Conservation (phyloP, 1,140 invertebrate genomes). For the Diploscapter pachys region DNA sequence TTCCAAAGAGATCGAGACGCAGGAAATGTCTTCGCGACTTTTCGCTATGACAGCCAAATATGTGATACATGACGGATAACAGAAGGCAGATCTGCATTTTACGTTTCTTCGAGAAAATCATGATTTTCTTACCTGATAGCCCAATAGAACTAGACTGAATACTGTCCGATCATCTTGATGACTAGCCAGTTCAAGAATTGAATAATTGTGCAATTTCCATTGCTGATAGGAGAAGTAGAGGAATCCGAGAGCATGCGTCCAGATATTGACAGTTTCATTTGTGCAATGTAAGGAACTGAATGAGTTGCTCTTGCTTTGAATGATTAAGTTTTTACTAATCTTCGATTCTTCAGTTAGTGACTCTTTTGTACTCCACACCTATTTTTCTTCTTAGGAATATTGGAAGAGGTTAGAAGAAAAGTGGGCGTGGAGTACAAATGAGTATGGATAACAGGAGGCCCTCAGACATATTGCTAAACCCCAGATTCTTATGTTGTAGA, state of each 20-base stretch:
- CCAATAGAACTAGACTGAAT: slow-evolving; percentile 75
- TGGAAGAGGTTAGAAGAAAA: neutral
- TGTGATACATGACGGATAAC: slow-evolving; percentile 84
- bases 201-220: slow-evolving; percentile 73
- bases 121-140: slow-evolving; percentile 72
- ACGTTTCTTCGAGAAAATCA: slow-evolving; percentile 9
- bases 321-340: neutral
- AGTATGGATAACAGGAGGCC: neutral
- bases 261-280: slow-evolving; percentile 94
- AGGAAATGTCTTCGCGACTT: slow-evolving; percentile 80
- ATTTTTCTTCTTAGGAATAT: neutral
- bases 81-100: slow-evolving; percentile 81
- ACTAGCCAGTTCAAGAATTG: slow-evolving; percentile 57
- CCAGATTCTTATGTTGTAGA: too few species aligned
- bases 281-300: slow-evolving; percentile 87
- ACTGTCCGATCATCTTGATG: slow-evolving; percentile 73
- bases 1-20: slow-evolving; percentile 85
- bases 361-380: neutral
- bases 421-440: neutral
- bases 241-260: slow-evolving; percentile 90
- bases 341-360: neutral
- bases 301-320: neutral
- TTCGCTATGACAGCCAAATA: slow-evolving; percentile 85
- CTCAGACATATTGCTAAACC: neutral
- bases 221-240: slow-evolving; percentile 79